Evolutionary conservation across 2,888 invertebrate genomes (phyloP), one percentile per base, ranked within the genome.

Genomic region (Lomographa bimaculata): DNA sequence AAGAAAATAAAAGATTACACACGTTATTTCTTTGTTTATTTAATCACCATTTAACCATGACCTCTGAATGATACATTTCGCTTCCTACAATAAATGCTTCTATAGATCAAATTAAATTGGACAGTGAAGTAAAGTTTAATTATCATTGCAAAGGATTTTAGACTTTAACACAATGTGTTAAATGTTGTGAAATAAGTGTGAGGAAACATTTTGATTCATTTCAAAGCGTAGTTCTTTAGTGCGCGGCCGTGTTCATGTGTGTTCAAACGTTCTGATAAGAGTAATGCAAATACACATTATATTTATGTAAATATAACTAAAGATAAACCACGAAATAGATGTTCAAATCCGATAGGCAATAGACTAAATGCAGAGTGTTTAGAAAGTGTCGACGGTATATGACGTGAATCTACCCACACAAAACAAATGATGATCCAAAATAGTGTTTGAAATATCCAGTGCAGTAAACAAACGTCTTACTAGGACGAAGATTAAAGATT

Each of bases 251-350:
- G 24, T 44, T 12, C 23, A 16, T 28, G 27, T 26, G 28, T 11
- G 5, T 7, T 19, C 11, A 35, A 12, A 16, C 7, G 2, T 23
- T 10, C 8, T 27, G 27, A 34, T 36, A 29, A 32, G 7, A 8
- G 14, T 11, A 17, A n/a, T 41, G 35, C 40, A 45, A 45, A 45
- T 27, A 45, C 24, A 36, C 14, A 14, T 4, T 3, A 14, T 14
- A 4, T 14, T 2, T 14, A 14, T 14, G 14, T 45, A 45, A 45
- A 45, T 27, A 45, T 28, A 36, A 23, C 29, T 17, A 25, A 7
- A 9, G 21, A 30, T 21, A 25, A 40, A 25, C 16, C 14, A 34
- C 30, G 29, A 29, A 20, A 25, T 21, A 27, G 6, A 25, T 21
- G 12, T 7, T 28, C 5, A 19, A 20, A 17, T 34, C 10, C 14